Conservation (phyloP, 2,113 vertebrate species). For the Ictalurus furcatus region DNA sequence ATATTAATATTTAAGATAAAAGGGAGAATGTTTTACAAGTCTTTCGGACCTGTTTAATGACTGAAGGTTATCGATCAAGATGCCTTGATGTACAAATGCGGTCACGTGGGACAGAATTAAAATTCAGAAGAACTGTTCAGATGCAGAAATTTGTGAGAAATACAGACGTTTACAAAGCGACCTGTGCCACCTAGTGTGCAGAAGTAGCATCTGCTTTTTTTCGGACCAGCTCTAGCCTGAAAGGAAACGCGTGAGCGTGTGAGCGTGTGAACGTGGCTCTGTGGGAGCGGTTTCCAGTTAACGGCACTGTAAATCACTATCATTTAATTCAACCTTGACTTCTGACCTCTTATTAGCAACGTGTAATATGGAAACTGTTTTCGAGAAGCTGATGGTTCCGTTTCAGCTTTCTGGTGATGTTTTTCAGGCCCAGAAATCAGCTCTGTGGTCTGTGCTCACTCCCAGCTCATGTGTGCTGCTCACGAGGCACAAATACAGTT, state of each 20-base stretch:
- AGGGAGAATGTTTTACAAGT: not conserved
- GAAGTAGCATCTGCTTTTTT: not conserved
- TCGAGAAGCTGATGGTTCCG: not conserved
- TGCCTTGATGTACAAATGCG: not conserved
- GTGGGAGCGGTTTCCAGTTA: not conserved
- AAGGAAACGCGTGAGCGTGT: not conserved
- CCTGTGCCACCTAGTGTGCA: conserved; percentile 13
- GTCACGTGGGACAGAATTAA: not conserved
- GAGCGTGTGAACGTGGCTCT: not conserved
- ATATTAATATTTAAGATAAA: not conserved
- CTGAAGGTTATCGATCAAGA: not conserved
- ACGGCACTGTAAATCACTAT: not conserved
- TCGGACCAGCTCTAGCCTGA: not conserved
- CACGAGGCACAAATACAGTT: not conserved
- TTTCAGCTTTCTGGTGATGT: not conserved
- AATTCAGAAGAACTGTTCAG: not conserved
- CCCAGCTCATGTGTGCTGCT: not conserved
- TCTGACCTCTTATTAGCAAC: not conserved
- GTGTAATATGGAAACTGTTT: not conserved
- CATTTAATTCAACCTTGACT: not conserved
- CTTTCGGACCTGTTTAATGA: not conserved
- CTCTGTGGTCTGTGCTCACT: not conserved
- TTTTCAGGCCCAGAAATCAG: not conserved
- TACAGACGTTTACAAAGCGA: not conserved
- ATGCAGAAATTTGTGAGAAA: not conserved